Conservation (phyloP, 2,888 invertebrate species). For the Blera fallax region DNA sequence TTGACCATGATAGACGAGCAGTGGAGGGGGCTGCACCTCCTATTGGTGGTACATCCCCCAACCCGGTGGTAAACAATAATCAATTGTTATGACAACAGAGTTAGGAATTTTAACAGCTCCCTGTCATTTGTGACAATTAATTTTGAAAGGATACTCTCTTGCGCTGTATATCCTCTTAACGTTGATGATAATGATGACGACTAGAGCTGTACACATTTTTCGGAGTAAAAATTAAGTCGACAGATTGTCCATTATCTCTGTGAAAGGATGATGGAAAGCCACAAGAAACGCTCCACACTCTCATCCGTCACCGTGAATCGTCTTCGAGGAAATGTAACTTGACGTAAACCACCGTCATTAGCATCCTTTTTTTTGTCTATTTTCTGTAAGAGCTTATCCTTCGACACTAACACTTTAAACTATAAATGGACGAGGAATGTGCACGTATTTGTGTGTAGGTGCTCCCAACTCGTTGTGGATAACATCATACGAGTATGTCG, state of each 20-base stretch:
- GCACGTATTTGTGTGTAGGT: too few species aligned
- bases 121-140: slow-evolving; percentile 36
- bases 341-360: slow-evolving; percentile 19
- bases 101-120: slow-evolving; percentile 14
- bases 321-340: not conserved
- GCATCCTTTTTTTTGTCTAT: not conserved
- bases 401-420: not conserved
- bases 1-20: slow-evolving; percentile 32
- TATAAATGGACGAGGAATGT: not conserved
- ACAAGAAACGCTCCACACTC: not conserved
- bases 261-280: slow-evolving; percentile 13
- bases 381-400: not conserved
- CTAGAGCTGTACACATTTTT: not conserved
- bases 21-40: too few species aligned
- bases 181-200: slow-evolving; percentile 1
- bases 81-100: slow-evolving; percentile 30
- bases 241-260: slow-evolving; percentile 18
- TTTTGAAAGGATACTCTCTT: slow-evolving; percentile 31
- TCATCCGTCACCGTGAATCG: slow-evolving; percentile 10
- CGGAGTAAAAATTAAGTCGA: slow-evolving; percentile 5
- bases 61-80: not conserved
- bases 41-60: not conserved
- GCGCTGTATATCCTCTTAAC: not conserved
- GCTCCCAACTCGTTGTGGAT: not conserved
- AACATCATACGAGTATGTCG: not conserved